Evolutionary conservation across 2,888 invertebrate species (phyloP), one percentile per base, ranked within the genome.

Genomic region (Lissocephala sabroskyi): DNA sequence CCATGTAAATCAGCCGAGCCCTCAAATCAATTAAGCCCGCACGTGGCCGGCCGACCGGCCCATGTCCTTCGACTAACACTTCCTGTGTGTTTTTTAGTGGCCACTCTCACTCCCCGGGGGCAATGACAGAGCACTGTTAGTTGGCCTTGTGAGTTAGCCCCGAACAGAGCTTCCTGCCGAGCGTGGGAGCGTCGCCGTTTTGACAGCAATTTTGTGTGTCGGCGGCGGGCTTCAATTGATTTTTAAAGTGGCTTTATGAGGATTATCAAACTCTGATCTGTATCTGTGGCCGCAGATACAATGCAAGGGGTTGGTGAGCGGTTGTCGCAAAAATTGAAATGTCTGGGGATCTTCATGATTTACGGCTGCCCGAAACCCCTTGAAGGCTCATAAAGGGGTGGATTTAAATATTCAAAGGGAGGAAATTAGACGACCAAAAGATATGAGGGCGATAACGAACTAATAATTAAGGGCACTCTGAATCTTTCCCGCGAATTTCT

Each of bases 221-320:
- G 41, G 46, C 43, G 74, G 65, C 71, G 68, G 68, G 75, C 39
- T 42, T 53, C 51, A 64, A 71, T 71, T 71, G 71, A 68, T 74
- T 62, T 53, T 48, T 51, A 40, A 59, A 59, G 60, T 49, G 46
- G 29, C 41, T 37, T 42, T 49, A 2, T 41, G 19, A 4, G 49
- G 56, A 36, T 63, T 54, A 71, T 61, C 56, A 53, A 48, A 47
- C 39, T 61, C 46, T 53, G 54, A 55, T 45, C 47, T 51, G 35
- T 14, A 39, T 33, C 10, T 17, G 35, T 50, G 49, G 43, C 2
- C 14, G 33, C 11, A 29, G 30, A 30, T n/a, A 32, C 33, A 42
- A 19, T 29, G 40, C 30, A 32, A 5, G 26, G 19, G 46, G 26
- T 46, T 48, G 41, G 41, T 37, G n/a, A n/a, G n/a, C n/a, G n/a